Evolutionary conservation across 2,113 vertebrate species (phyloP).

Genomic region (Galeopterus variegatus): DNA sequence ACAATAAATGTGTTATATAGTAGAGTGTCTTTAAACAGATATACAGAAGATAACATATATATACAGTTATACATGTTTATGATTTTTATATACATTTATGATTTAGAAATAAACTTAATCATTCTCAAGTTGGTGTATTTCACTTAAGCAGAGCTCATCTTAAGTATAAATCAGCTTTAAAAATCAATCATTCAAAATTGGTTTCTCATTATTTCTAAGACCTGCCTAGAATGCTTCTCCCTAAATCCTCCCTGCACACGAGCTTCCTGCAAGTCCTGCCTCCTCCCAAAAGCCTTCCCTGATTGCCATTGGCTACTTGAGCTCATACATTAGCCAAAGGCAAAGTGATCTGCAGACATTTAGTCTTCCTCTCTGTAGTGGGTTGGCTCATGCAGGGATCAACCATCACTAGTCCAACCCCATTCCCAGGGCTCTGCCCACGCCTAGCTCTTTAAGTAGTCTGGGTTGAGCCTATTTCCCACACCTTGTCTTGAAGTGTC

Average conservation of each 20-base stretch:
- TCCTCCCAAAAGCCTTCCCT: not conserved
- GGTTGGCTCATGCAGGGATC: not conserved
- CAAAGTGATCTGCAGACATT: not conserved
- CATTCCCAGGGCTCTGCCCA: not conserved
- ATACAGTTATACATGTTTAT: not conserved
- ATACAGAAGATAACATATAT: not conserved
- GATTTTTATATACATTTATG: not conserved
- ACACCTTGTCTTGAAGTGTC: too few species aligned
- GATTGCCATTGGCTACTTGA: not conserved
- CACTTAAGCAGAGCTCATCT: constrained; percentile 4
- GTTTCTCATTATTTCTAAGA: constrained; percentile 13
- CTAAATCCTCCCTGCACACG: not conserved
- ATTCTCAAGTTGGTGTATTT: constrained; percentile 12
- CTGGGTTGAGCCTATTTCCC: not conserved
- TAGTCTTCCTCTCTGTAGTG: not conserved
- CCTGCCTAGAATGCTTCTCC: not conserved
- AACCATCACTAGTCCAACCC: not conserved
- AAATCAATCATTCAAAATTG: not conserved
- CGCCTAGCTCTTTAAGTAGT: not conserved
- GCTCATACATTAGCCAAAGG: not conserved
- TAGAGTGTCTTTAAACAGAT: not conserved
- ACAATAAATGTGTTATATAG: not conserved
- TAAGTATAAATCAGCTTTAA: not conserved
- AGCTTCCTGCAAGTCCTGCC: not conserved
- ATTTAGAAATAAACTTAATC: constrained; percentile 42